Percentiles rank a stretch among this genome's conserved stretches.
These are phyloP conservation scores for Caloenas nicobarica DNA, from an alignment of 2,113 vertebrate species.

Conservation along the genomic window DNA sequence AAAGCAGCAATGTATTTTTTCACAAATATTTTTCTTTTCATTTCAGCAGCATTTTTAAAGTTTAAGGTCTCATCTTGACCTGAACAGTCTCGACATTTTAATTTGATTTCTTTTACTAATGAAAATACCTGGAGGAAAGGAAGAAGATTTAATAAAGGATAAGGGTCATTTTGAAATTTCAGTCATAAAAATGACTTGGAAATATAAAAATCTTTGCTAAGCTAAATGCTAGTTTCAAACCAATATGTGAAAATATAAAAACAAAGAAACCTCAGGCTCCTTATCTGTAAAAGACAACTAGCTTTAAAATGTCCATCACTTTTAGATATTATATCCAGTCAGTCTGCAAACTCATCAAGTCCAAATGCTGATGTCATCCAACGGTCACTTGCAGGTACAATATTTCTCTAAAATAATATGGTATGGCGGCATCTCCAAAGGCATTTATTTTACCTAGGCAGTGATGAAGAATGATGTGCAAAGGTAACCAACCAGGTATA, in stretches of 20 bases:
- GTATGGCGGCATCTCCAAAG: neutral
- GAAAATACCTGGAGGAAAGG: neutral
- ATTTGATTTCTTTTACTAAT: neutral
- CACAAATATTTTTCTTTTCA: neutral
- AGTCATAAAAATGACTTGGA: neutral
- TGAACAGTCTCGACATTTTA: neutral
- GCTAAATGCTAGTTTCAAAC: neutral
- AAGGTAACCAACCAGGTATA: constrained; percentile 18
- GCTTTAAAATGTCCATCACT: neutral
- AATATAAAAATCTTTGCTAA: neutral
- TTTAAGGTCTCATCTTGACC: neutral
- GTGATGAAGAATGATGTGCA: neutral
- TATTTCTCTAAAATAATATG: neutral
- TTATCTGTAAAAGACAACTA: neutral
- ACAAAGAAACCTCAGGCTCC: neutral
- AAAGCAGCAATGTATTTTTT: neutral
- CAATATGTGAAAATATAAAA: neutral
- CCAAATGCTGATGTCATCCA: neutral
- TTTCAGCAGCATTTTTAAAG: neutral
- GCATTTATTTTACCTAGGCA: neutral
- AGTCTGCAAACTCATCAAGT: neutral
- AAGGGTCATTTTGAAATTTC: neutral
- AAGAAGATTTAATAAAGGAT: neutral
- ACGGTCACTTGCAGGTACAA: neutral
- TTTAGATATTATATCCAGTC: neutral